Conservation (phyloP, 2,888 invertebrate genomes). For the Ochlodes sylvanus region DNA sequence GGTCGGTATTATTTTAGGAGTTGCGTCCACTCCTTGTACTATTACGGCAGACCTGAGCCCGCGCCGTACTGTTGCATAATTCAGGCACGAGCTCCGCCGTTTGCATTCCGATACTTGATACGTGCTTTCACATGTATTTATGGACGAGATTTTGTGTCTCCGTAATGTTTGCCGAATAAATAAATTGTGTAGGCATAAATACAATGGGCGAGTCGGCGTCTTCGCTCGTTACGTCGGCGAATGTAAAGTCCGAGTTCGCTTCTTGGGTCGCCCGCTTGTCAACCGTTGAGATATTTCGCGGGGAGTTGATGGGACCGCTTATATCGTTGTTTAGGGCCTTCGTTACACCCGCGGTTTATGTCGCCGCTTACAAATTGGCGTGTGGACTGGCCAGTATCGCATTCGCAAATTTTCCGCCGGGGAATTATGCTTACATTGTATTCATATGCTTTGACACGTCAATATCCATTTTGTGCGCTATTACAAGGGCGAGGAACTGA, state of each 20-base stretch:
- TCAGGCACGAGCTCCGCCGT: constrained; percentile 81
- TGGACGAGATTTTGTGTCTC: constrained; percentile 85
- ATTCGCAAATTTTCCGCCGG: constrained; percentile 53
- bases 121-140: constrained; percentile 85
- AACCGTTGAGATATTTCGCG: constrained; percentile 75
- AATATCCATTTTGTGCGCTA: constrained; percentile 7
- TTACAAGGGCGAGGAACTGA: constrained; percentile 21
- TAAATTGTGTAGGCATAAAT: constrained; percentile 83
- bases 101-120: constrained; percentile 85
- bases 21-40: constrained; percentile 72
- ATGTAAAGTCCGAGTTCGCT: constrained; percentile 77
- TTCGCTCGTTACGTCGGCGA: constrained; percentile 82
- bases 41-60: constrained; percentile 72
- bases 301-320: constrained; percentile 64
- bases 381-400: constrained; percentile 51
- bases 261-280: constrained; percentile 78
- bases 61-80: constrained; percentile 81
- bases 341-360: constrained; percentile 79
- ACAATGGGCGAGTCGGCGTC: constrained; percentile 80
- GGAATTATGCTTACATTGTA: constrained; percentile 68
- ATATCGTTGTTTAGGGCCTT: constrained; percentile 80
- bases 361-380: constrained; percentile 81
- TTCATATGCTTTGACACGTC: constrained; percentile 47
- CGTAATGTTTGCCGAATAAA: constrained; percentile 84
- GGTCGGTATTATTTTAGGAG: constrained; percentile 75